These are phyloP conservation scores for Penaeus monodon DNA, from an alignment of 2,888 invertebrate species.

Conservation along the genomic window DNA sequence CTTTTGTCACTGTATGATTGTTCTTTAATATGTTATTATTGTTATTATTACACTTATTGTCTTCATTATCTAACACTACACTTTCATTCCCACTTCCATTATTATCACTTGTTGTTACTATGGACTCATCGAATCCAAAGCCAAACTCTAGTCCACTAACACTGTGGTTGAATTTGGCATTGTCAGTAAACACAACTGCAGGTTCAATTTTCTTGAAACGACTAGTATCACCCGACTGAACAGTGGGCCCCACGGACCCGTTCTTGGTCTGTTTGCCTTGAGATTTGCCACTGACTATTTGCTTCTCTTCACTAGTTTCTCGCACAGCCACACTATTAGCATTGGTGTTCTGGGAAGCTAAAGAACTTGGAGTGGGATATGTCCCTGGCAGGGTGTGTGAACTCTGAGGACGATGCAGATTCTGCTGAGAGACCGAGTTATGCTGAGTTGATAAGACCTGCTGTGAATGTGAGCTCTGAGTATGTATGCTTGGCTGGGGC, in stretches of 20 bases:
- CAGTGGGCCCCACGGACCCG: slow-evolving; percentile 20
- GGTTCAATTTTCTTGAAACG: slow-evolving; percentile 50
- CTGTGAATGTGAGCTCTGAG: not conserved
- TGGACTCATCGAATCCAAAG: slow-evolving; percentile 54
- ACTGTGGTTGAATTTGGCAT: slow-evolving; percentile 55
- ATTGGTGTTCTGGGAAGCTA: slow-evolving; percentile 7
- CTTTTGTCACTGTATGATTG: slow-evolving; percentile 36
- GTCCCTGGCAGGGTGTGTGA: slow-evolving; percentile 2
- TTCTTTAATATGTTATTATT: slow-evolving; percentile 43
- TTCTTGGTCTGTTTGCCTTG: slow-evolving; percentile 35
- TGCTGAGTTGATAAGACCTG: not conserved
- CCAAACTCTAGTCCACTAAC: slow-evolving; percentile 60
- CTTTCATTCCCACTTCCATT: slow-evolving; percentile 31
- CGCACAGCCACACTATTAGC: slow-evolving; percentile 19
- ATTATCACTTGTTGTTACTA: slow-evolving; percentile 41
- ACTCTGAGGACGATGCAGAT: not conserved
- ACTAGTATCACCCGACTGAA: slow-evolving; percentile 49
- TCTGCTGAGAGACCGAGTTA: not conserved
- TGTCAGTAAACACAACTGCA: slow-evolving; percentile 62
- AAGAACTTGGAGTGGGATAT: not conserved
- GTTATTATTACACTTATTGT: slow-evolving; percentile 26
- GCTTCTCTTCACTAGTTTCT: slow-evolving; percentile 40
- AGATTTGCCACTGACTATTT: slow-evolving; percentile 9
- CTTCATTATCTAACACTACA: slow-evolving; percentile 23
- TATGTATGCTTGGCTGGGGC: not conserved